phyloP scores from a whole-genome alignment of 2,113 vertebrate species.

The Orcinus orca region DNA sequence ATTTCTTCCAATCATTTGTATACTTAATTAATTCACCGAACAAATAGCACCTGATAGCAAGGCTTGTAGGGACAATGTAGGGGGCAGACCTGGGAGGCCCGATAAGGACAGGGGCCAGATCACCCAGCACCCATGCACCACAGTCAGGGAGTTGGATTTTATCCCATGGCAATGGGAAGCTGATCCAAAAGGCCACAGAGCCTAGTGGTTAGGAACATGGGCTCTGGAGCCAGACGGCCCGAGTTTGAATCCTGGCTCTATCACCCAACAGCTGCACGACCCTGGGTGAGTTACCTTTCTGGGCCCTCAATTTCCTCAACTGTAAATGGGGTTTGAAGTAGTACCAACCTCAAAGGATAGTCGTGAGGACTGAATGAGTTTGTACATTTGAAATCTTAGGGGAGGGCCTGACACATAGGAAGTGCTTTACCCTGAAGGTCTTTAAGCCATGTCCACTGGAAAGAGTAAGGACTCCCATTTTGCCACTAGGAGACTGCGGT shows the following conservation, averaged over 20 bases:
- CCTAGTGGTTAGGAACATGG: rapidly evolving
- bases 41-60: neutral
- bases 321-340: neutral
- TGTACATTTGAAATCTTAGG: neutral
- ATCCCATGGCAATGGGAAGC: neutral
- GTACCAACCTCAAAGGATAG: neutral
- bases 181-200: neutral
- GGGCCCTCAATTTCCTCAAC: neutral
- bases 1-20: neutral
- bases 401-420: neutral
- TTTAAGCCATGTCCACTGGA: neutral
- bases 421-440: neutral
- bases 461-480: neutral
- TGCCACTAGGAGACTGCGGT: neutral
- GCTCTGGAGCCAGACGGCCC: neutral
- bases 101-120: neutral
- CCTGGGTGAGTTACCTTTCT: neutral
- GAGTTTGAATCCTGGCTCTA: neutral
- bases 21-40: neutral
- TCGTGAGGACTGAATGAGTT: neutral
- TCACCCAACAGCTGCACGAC: neutral
- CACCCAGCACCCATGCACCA: neutral
- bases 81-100: neutral
- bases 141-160: neutral
- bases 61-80: neutral